Conservation (phyloP, 2,797 vertebrate species). For the Acropternis orthonyx region DNA sequence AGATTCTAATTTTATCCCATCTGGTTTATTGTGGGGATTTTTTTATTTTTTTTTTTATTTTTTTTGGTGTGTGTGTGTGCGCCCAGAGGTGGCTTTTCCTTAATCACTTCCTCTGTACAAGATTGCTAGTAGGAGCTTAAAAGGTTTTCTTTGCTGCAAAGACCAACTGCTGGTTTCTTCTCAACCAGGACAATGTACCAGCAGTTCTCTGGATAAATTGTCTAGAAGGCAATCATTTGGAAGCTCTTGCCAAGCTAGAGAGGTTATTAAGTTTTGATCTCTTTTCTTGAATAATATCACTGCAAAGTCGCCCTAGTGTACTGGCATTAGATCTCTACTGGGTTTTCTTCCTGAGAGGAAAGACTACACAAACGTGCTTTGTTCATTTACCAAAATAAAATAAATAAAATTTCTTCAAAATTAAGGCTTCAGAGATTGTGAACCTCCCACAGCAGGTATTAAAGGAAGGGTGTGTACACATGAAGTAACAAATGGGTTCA, state of each 20-base stretch:
- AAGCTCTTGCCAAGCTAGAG: conserved; percentile 9
- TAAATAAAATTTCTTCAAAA: background rate
- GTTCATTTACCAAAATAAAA: background rate
- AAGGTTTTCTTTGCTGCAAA: conserved; percentile 48
- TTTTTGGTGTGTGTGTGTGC: background rate
- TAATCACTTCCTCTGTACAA: conserved; percentile 52
- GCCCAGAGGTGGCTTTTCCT: conserved; percentile 55
- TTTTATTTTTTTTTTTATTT: background rate
- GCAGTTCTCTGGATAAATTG: conserved; percentile 55
- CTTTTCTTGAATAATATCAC: conserved; percentile 11
- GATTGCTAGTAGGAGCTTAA: conserved; percentile 47
- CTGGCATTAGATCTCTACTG: background rate
- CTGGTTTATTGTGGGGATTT: conserved; percentile 58
- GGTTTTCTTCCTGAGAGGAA: background rate
- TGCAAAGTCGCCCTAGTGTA: background rate
- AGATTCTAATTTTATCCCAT: conserved; percentile 67
- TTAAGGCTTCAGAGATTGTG: background rate
- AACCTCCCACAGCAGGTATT: background rate
- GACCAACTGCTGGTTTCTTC: conserved; percentile 47
- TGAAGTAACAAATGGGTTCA: background rate
- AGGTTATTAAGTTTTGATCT: conserved; percentile 51
- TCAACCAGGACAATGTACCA: conserved; percentile 32
- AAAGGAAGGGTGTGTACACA: rapidly evolving
- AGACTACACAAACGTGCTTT: background rate
- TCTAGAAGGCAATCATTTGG: conserved; percentile 57